Conservation (phyloP, 1,140 invertebrate genomes). For the Saccostrea cuccullata region DNA sequence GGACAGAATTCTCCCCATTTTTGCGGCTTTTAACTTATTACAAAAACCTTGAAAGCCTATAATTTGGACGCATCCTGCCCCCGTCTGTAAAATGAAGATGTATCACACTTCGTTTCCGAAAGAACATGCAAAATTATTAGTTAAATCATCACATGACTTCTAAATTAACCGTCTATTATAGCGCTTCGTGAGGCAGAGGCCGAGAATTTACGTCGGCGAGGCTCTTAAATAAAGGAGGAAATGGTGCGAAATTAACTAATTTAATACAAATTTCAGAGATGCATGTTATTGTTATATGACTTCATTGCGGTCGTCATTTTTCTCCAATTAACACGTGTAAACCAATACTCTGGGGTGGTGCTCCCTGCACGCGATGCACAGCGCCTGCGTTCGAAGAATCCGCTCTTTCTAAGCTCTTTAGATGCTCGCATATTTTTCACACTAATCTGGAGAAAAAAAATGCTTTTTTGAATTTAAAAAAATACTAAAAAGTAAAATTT, state of each 20-base stretch:
- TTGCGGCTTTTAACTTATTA: slow-evolving; percentile 39
- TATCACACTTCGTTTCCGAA: slow-evolving; percentile 40
- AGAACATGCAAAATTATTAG: slow-evolving; percentile 40
- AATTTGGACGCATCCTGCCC: slow-evolving; percentile 38
- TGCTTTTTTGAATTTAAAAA: too few relatives aligned
- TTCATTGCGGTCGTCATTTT: slow-evolving; percentile 25
- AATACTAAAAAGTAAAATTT: too few relatives aligned
- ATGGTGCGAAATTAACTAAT: slow-evolving; percentile 45
- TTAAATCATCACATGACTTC: slow-evolving; percentile 20
- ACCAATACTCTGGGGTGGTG: slow-evolving; percentile 20
- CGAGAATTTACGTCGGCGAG: not conserved
- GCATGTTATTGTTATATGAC: slow-evolving; percentile 28
- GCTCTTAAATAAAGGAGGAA: slow-evolving; percentile 37
- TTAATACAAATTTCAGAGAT: slow-evolving; percentile 21
- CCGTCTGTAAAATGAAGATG: slow-evolving; percentile 27
- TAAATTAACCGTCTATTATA: slow-evolving; percentile 35
- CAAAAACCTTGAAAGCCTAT: slow-evolving; percentile 34
- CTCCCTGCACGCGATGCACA: not conserved
- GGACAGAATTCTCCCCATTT: not conserved
- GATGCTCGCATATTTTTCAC: not conserved
- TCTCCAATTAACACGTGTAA: slow-evolving; percentile 36
- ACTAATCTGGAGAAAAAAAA: not conserved
- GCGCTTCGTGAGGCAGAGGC: not conserved
- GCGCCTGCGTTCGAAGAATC: not conserved
- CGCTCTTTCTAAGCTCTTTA: not conserved